phyloP scores from a whole-genome alignment of 2,113 vertebrate species.

The Tenebrosternarchus preto region DNA sequence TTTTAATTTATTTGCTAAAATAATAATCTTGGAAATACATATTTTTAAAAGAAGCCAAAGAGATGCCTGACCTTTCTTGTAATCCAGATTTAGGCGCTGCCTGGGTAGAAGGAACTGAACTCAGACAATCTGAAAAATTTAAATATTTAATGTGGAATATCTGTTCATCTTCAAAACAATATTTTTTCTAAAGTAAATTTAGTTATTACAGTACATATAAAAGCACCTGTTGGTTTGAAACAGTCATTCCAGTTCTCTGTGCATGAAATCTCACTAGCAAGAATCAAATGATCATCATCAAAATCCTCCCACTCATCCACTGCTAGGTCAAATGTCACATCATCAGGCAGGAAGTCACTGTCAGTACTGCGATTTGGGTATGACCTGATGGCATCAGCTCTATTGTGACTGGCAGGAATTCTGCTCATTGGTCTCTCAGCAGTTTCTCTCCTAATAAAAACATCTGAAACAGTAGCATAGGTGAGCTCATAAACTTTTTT shows the following conservation, averaged over 20 bases:
- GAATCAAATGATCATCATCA: conserved; percentile 79
- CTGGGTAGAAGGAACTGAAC: background rate
- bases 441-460: conserved; percentile 55
- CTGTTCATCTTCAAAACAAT: background rate
- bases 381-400: conserved; percentile 42
- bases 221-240: conserved; percentile 57
- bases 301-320: conserved; percentile 88
- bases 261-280: conserved; percentile 66
- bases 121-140: background rate
- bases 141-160: background rate
- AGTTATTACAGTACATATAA: background rate
- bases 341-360: conserved; percentile 64
- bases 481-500: background rate
- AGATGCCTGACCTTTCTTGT: conserved; percentile 30
- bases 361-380: conserved; percentile 58
- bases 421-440: background rate
- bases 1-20: background rate
- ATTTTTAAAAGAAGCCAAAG: background rate
- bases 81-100: background rate
- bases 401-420: conserved; percentile 48
- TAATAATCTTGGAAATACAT: background rate
- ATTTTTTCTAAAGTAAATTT: background rate
- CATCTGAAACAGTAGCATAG: conserved; percentile 59
- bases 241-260: conserved; percentile 49
- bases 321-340: conserved; percentile 82